Evolutionary conservation across 2,888 invertebrate genomes (phyloP).

Genomic region (Monopis laevigella): DNA sequence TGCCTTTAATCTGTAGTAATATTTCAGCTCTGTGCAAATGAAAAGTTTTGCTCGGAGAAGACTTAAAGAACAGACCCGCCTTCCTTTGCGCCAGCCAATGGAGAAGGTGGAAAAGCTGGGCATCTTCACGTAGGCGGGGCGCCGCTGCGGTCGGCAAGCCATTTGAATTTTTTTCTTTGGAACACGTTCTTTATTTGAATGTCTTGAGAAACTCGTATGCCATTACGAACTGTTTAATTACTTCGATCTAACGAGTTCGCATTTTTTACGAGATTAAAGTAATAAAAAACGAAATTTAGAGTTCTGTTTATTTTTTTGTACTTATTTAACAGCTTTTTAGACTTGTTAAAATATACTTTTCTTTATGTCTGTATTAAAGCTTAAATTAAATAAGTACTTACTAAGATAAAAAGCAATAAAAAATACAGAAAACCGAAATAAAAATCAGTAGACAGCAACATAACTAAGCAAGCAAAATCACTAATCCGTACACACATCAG

Average conservation of each 20-base stretch:
- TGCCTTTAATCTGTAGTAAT: conserved; percentile 59
- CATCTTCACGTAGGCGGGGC: conserved; percentile 59
- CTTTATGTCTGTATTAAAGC: no score
- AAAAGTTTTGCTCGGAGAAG: conserved; percentile 57
- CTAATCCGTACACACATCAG: not conserved
- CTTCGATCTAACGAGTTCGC: conserved; percentile 1
- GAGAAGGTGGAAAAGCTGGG: conserved; percentile 59
- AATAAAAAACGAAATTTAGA: not conserved
- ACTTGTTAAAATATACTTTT: no score
- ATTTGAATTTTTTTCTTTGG: conserved; percentile 60
- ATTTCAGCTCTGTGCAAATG: conserved; percentile 63
- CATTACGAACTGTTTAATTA: conserved; percentile 6
- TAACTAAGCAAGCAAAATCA: not conserved
- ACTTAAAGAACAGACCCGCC: conserved; percentile 50
- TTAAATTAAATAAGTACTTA: no score
- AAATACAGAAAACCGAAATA: no score
- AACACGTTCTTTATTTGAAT: conserved; percentile 57
- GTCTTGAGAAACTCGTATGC: conserved; percentile 24
- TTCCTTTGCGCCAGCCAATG: conserved; percentile 57
- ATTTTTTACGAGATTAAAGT: conserved; percentile 7
- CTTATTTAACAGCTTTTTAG: no score
- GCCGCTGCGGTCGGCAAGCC: conserved; percentile 44
- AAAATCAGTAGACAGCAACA: not conserved
- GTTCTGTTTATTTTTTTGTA: conserved; percentile 5
- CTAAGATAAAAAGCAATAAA: no score